Evolutionary conservation across 2,797 vertebrate genomes (phyloP).

Genomic region (Amniataba percoides): DNA sequence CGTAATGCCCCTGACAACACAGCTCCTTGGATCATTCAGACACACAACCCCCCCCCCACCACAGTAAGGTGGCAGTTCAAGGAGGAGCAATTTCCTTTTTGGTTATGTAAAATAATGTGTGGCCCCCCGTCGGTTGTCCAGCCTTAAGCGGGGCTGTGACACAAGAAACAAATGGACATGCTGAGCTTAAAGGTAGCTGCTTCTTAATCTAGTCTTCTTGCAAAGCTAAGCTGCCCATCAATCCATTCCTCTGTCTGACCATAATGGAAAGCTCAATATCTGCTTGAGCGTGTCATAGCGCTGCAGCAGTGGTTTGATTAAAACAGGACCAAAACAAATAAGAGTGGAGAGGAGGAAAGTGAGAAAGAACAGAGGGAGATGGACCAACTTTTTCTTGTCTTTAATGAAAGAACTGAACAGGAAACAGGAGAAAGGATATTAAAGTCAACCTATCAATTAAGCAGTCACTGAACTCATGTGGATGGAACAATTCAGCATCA

Average conservation of each 20-base stretch:
- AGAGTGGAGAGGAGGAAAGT: not conserved
- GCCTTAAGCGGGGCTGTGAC: no score
- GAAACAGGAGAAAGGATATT: not conserved
- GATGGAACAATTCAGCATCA: not conserved
- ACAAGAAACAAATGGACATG: no score
- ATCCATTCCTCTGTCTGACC: not conserved
- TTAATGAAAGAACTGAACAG: not conserved
- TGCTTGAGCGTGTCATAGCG: not conserved
- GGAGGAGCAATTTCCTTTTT: no score
- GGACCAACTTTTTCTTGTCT: not conserved
- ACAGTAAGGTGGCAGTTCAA: no score
- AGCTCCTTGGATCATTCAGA: no score
- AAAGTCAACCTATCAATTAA: not conserved
- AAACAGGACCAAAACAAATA: not conserved
- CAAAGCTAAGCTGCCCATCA: not conserved
- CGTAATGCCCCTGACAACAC: no score
- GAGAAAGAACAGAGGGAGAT: not conserved
- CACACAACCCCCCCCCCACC: no score
- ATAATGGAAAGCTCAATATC: not conserved
- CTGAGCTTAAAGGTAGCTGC: no score
- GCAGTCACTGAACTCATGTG: not conserved
- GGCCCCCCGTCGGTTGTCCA: no score
- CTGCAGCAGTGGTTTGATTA: not conserved
- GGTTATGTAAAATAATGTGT: no score
- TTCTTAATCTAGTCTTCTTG: no score